phyloP scores from a whole-genome alignment of 2,797 vertebrate genomes.

The Cuculus canorus region DNA sequence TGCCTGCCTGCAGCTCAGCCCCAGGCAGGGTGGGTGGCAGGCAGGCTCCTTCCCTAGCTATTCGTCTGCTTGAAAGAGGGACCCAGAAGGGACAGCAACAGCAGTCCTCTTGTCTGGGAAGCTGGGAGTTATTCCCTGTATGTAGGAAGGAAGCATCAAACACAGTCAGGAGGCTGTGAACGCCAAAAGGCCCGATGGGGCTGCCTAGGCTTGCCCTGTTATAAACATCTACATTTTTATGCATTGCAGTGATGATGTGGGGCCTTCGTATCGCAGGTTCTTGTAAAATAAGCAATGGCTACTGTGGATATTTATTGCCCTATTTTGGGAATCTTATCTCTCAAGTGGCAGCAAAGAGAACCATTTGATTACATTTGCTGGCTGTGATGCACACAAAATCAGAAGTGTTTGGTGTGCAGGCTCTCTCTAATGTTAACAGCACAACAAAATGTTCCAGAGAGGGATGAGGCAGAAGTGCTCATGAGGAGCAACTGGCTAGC shows the following conservation, averaged over 20 bases:
- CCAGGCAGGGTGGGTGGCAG: not conserved
- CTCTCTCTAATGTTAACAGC: not conserved
- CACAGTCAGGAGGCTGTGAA: not conserved
- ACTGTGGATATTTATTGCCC: conserved; percentile 26
- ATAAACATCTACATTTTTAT: not conserved
- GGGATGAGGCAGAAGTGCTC: not conserved
- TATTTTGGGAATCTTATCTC: conserved; percentile 10
- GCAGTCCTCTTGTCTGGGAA: not conserved
- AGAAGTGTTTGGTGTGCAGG: not conserved
- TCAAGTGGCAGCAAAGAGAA: not conserved
- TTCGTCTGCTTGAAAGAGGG: not conserved
- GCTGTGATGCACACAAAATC: not conserved
- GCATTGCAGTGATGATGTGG: not conserved
- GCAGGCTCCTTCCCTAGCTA: not conserved
- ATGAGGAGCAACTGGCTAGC: not conserved
- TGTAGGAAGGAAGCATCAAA: not conserved
- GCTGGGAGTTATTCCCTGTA: not conserved
- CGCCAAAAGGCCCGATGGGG: not conserved
- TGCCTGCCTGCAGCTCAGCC: not conserved
- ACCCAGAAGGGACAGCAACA: not conserved
- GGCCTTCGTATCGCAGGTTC: not conserved
- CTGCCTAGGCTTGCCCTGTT: not conserved
- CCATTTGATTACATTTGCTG: not conserved
- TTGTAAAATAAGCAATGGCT: not conserved
- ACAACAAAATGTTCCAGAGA: not conserved